Evolutionary conservation across 2,888 invertebrate genomes (phyloP), one percentile per base, ranked within the genome.

Genomic region (Theodoxus fluviatilis): DNA sequence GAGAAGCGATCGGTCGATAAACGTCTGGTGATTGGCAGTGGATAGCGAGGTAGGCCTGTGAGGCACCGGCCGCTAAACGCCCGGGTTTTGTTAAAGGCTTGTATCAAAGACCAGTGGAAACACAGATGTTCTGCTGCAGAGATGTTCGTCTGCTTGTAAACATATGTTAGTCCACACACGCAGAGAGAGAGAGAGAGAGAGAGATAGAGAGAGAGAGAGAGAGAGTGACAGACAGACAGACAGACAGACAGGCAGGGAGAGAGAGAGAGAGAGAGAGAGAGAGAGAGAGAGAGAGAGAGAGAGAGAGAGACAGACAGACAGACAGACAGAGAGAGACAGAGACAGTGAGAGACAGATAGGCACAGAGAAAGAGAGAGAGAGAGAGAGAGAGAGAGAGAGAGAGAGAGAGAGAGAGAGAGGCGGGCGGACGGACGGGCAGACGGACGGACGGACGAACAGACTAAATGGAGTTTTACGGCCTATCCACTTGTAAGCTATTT

Each of bases 201-300:
- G n/a, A 25, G n/a, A 22, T 12, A 57, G 7, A 38, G 22, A 47
- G 37, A 35, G 18, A 67, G 35, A 35, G 47, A 40, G 43, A 47
- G 52, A 12, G 47, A 35, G 28, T 25, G 59, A 6, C 18, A 22
- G 55, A 22, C 12, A 55, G 22, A 55, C n/a, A 55, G 25, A 55
- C n/a, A 55, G 22, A 55, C n/a, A 22, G 22, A 22, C 12, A 55
- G 25, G 28, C 12, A 55, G 25, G 12, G 18, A 31, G 59, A 59
- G 33, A 3, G n/a, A 15, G 28, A 33, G 59, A 38, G 43, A 31
- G 61, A 40, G 47, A 61, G 61, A 40, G 68, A 57, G 68, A 68
- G 59, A 55, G 68, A 68, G 28, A 37, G 57, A 49, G 57, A 55
- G 57, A 55, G 49, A 67, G 67, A 55, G 67, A 55, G 49, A 68